Evolutionary conservation across 2,797 vertebrate species (phyloP).

Genomic region (Propithecus perrieri): DNA sequence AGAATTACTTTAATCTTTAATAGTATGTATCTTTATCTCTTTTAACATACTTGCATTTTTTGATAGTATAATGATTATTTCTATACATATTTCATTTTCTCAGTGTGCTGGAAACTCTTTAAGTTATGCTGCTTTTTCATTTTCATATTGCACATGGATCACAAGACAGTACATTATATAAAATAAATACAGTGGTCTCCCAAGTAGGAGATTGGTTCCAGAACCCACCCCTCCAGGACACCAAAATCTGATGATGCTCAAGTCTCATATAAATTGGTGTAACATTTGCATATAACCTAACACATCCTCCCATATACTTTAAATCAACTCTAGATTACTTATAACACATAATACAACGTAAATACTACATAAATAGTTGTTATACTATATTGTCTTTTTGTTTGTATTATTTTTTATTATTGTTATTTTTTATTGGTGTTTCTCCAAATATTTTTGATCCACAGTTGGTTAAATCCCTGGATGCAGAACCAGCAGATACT

Average conservation of each 20-base stretch:
- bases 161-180: neutral
- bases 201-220: neutral
- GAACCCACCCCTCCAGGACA: no score
- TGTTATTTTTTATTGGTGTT: no score
- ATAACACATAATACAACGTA: neutral
- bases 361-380: neutral
- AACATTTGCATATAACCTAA: no score
- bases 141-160: slow-evolving; percentile 6
- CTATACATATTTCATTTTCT: neutral
- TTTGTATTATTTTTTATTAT: no score
- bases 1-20: neutral
- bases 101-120: neutral
- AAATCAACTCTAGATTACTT: neutral
- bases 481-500: neutral
- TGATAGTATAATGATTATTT: neutral
- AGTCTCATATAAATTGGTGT: no score
- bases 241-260: no score
- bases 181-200: neutral
- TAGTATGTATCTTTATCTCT: neutral
- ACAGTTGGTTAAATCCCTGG: neutral
- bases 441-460: neutral
- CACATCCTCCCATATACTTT: neutral
- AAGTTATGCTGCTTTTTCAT: neutral
- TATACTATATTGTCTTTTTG: neutral
- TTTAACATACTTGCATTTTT: neutral